Conservation (phyloP, 2,797 vertebrate genomes). For the Acrossocheilus fasciatus region DNA sequence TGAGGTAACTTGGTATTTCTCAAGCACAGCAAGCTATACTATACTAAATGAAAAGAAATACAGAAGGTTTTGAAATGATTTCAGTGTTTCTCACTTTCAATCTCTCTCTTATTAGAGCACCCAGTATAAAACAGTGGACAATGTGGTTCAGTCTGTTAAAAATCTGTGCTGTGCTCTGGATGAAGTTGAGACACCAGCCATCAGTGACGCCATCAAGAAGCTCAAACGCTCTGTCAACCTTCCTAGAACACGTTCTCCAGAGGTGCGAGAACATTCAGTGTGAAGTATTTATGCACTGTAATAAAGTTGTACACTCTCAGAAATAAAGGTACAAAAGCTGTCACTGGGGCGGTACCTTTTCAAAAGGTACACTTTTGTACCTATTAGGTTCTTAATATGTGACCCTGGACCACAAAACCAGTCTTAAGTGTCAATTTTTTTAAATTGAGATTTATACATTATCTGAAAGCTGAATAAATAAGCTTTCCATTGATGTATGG, state of each 20-base stretch:
- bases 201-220: constrained; percentile 89
- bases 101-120: constrained; percentile 73
- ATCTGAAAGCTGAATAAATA: no score
- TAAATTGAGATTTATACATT: no score
- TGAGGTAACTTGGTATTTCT: constrained; percentile 78
- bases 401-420: no score
- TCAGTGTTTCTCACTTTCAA: not conserved
- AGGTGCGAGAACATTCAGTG: constrained; percentile 76
- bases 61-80: not conserved
- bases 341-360: no score
- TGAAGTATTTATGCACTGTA: not conserved
- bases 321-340: no score
- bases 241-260: constrained; percentile 82
- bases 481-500: no score
- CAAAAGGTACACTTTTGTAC: no score
- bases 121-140: constrained; percentile 89
- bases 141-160: constrained; percentile 89
- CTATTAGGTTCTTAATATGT: no score
- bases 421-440: no score
- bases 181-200: constrained; percentile 88
- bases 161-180: constrained; percentile 91
- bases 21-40: not conserved
- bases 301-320: not conserved
- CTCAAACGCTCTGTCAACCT: constrained; percentile 90
- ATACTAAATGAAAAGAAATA: not conserved